Base-by-base conservation (phyloP, 2,888 invertebrate genomes). In the Andrena minutula region DNA sequence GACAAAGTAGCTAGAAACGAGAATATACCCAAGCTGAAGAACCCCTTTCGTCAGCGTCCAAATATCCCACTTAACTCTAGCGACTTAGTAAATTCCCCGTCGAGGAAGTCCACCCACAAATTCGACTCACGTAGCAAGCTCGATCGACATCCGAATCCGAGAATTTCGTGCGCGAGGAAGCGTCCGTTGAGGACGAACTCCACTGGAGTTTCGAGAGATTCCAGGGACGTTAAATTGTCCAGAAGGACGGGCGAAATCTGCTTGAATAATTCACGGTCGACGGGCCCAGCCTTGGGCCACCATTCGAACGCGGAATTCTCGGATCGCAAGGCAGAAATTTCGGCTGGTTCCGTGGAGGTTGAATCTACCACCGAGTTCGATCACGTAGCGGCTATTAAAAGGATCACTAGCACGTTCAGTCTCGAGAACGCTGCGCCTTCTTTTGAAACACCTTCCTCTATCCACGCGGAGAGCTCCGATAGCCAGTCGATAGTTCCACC, bases 231-330 rank as follows among this genome's bases (percentile, higher is more conserved):
- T 4, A 35, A 63, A 23, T 3, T 16, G 16, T 28, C 23, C 4
- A 47, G 75, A 72, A 75, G 71, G 70, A 2, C 66, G n/a, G 16
- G 10, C 3, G 30, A 47, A 26, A 68, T 66, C 28, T 53, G 0
- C 0, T 41, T 81, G 82, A 86, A 87, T 81, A 86, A 87, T 81
- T 88, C 86, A 81, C 47, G 20, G 51, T 35, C 49, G 2, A 41
- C 32, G 12, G 69, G 5, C 3, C 41, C n/a, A 56, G 16, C 74
- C 83, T 75, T 75, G 86, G 69, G 41, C 64, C 72, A 65, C 12
- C 70, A 79, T 78, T 28, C 70, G 49, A 75, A 58, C 20, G 26
- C 76, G 7, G 6, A 73, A 69, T 60, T 82, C 56, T 20, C 75
- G 64, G 35, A 12, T 75, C 60, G 41, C 23, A 30, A 49, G 53